Evolutionary conservation across 2,797 vertebrate genomes (phyloP).

Genomic region (Fistularia commersonii): DNA sequence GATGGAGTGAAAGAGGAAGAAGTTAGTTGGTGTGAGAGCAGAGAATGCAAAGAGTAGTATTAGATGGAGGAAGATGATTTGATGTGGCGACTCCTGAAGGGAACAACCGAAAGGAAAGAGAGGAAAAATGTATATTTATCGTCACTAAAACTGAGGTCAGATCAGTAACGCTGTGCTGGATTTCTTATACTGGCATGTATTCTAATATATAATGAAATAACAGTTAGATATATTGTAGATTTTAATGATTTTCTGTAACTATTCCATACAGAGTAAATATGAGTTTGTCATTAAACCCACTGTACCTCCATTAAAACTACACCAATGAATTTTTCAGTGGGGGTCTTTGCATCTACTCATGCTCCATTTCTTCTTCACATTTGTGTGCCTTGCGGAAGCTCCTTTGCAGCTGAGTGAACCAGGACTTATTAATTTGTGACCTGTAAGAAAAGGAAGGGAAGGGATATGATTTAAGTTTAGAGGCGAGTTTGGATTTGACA

Average conservation of each 20-base stretch:
- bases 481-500: slow-evolving; percentile 17
- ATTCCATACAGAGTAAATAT: too few species aligned
- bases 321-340: slow-evolving; percentile 1
- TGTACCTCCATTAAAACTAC: slow-evolving; percentile 4
- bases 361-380: slow-evolving; percentile 21
- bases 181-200: too few species aligned
- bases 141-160: too few species aligned
- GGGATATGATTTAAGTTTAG: slow-evolving; percentile 8
- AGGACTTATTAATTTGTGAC: slow-evolving; percentile 41
- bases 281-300: not conserved
- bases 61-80: too few species aligned
- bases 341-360: slow-evolving; percentile 9
- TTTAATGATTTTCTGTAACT: too few species aligned
- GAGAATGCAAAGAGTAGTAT: not conserved
- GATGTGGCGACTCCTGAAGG: too few species aligned
- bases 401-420: slow-evolving; percentile 17
- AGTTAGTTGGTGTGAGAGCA: not conserved
- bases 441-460: slow-evolving; percentile 14
- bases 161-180: too few species aligned
- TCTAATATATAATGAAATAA: too few species aligned
- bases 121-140: too few species aligned
- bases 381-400: slow-evolving; percentile 19
- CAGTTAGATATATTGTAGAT: too few species aligned
- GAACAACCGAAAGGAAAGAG: too few species aligned
- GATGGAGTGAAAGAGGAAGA: too few species aligned